Percentiles rank a stretch among this genome's conserved stretches.
Evolutionary conservation across 2,888 invertebrate species (phyloP).

Genomic region (Eutolmus rufibarbis): DNA sequence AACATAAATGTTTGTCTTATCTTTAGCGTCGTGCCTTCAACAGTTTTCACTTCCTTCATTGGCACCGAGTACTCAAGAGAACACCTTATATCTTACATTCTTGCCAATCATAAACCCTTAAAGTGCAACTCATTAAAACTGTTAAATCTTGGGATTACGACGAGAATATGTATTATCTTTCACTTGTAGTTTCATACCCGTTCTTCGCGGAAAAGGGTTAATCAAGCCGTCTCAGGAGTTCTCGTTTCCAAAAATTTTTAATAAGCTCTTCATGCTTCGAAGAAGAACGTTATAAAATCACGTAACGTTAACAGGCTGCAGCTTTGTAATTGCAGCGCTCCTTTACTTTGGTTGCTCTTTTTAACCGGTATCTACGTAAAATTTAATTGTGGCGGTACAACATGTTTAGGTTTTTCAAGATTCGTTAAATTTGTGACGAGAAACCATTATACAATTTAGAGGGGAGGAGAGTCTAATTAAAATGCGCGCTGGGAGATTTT

Average conservation of each 20-base stretch:
- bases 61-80: not conserved
- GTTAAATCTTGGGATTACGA: not conserved
- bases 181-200: not conserved
- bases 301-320: not conserved
- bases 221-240: not conserved
- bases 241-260: not conserved
- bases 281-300: not conserved
- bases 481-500: not conserved
- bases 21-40: not conserved
- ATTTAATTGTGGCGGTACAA: not conserved
- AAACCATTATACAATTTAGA: not conserved
- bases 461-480: not conserved
- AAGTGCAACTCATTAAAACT: constrained; percentile 10
- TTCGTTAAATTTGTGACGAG: not conserved
- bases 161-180: not conserved
- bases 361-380: not conserved
- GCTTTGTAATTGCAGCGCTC: not conserved
- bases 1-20: not conserved
- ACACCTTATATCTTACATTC: not conserved
- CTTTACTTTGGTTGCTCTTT: not conserved
- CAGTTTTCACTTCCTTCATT: not conserved
- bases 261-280: not conserved
- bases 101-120: not conserved
- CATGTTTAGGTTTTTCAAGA: not conserved
- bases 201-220: not conserved